Evolutionary conservation across 1,140 invertebrate genomes (phyloP), one percentile per base, ranked within the genome.

Genomic region (Watersipora subatra): DNA sequence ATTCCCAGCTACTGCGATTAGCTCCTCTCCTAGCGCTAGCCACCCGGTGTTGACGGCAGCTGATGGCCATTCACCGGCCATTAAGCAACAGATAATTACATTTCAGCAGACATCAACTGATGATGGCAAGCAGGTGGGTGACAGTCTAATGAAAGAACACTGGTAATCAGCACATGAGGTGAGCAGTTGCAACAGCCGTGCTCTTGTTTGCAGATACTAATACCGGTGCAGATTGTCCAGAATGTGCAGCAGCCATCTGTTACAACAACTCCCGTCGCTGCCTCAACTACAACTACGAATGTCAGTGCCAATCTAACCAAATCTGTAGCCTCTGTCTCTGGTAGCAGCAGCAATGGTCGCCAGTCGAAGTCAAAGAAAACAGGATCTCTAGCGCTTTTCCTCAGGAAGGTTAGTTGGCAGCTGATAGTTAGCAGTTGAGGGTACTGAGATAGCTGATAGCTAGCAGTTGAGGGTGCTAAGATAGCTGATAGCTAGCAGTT

Each of bases 351-450:
- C 34, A 46, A 46, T 12, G 34, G 34, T 46, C n/a, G n/a, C n/a
- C n/a, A n/a, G n/a, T 7, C 34, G 34, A 46, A 46, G 34, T 12
- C 7, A 12, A 46, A 46, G 64, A 74, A 73, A 63, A 76, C 76
- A 28, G 78, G 78, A 24, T 80, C 79, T 24, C 64, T 80, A 22
- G 73, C 74, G 25, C 67, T 81, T 17, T 81, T 81, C 70, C 80
- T 80, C 67, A 74, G 79, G 70, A 81, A 82, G 75, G 79, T 81
- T 57, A 15, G 15, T 61, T 70, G 12, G 20, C 55, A 67, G 69
- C n/a, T n/a, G n/a, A n/a, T n/a, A n/a, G n/a, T n/a, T n/a, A n/a
- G n/a, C n/a, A n/a, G n/a, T n/a, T n/a, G n/a, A n/a, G n/a, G n/a
- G n/a, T n/a, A n/a, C n/a, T n/a, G n/a, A n/a, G n/a, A n/a, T n/a